A percentile compares a stretch with the other conserved stretches of the same genome.
These are phyloP conservation scores for Lepidochitona cinerea DNA, from an alignment of 2,888 invertebrate genomes.

Conservation along the genomic window DNA sequence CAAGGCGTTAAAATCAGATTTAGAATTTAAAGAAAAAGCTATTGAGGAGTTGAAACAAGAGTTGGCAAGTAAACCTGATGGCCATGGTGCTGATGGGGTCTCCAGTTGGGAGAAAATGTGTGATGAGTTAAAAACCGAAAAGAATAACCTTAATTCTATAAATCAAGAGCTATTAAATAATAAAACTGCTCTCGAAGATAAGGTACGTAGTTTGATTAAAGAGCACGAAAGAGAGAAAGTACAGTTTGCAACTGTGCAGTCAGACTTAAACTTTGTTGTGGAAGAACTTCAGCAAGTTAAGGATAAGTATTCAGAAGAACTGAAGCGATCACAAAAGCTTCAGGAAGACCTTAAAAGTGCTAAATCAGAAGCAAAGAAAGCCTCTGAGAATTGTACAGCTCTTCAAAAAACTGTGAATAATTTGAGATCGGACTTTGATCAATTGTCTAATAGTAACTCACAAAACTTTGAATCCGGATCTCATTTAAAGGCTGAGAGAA, in stretches of 20 bases:
- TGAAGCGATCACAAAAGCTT: conserved; percentile 6
- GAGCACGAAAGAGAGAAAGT: background rate
- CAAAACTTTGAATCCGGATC: background rate
- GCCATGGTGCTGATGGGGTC: background rate
- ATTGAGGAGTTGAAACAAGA: background rate
- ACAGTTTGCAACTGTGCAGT: background rate
- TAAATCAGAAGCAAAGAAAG: background rate
- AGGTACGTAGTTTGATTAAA: background rate
- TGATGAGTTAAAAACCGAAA: conserved; percentile 6
- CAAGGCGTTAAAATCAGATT: background rate
- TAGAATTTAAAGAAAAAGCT: background rate
- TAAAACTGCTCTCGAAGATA: background rate
- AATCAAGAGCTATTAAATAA: background rate
- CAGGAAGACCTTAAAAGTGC: background rate
- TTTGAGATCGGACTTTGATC: background rate
- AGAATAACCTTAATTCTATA: background rate
- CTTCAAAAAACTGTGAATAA: background rate
- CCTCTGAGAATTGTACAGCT: background rate
- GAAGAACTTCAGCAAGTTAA: conserved; percentile 12
- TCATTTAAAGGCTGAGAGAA: conserved; percentile 24
- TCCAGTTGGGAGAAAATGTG: background rate
- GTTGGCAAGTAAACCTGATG: background rate
- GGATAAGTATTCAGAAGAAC: background rate
- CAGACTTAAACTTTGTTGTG: conserved; percentile 11
- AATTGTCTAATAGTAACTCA: background rate